Evolutionary conservation across 1,140 invertebrate species (phyloP), one percentile per base, ranked within the genome.

Genomic region (Euwallacea fornicatus): DNA sequence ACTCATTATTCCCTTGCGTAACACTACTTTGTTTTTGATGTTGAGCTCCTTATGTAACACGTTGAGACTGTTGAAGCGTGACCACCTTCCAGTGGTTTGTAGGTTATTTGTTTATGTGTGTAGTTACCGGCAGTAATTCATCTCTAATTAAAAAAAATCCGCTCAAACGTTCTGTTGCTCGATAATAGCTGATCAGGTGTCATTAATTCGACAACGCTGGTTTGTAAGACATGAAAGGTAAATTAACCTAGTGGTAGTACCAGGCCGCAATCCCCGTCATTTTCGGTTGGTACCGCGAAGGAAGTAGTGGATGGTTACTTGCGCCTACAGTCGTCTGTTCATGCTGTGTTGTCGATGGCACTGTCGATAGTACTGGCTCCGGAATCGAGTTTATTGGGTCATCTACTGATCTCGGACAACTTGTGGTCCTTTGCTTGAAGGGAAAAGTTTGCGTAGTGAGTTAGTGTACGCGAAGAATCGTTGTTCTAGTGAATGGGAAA

Each of bases 11-110:
- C 44, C 50, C n/a, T 65, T 65, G 50, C 63, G 54, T 65, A 65
- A 65, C 63, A 42, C 43, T 10, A 65, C 63, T 65, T 65, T 65
- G 63, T 65, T 65, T n/a, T 53, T 65, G 50, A 53, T 65, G 44
- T 65, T 13, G 21, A 9, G 33, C 15, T 65, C 46, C 61, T 63
- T 63, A 43, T 63, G 42, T 47, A 63, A 63, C 55, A 10, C 16
- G 55, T 11, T 59, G 15, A 33, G 21, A 33, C 4, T 33, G 21
- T 33, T 33, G 21, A 33, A 33, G 21, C 21, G 21, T 4, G 21
- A 33, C 21, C 21, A 33, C 21, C 21, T 33, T 33, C 21, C 21
- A 33, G 4, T 33, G 21, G 21, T 33, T 33, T 33, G 21, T 33
- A 4, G 21, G 21, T 33, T 33, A 33, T 33, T 33, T 33, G 4